These are phyloP conservation scores for Dolichallabes microphthalmus DNA, from an alignment of 2,113 vertebrate genomes.

Conservation along the genomic window DNA sequence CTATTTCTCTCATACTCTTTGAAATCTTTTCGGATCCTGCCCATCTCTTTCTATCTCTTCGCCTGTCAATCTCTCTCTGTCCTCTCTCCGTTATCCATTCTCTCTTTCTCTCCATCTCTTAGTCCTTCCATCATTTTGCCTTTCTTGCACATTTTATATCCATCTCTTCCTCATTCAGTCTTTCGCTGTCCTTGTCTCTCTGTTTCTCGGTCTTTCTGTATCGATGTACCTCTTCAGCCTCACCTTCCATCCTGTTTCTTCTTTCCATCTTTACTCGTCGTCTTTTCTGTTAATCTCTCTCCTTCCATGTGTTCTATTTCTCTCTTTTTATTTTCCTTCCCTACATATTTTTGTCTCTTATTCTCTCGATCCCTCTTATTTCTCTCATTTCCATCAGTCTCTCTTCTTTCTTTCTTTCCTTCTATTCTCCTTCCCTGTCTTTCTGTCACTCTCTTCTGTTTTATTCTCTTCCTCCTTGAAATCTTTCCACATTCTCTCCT, in stretches of 20 bases:
- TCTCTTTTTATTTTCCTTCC: too few relatives aligned
- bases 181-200: neutral
- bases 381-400: neutral
- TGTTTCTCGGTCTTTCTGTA: neutral
- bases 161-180: neutral
- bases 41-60: neutral
- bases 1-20: neutral
- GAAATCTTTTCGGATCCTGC: too few relatives aligned
- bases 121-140: neutral
- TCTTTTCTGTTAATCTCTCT: neutral
- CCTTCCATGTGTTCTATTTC: too few relatives aligned
- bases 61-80: neutral
- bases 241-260: neutral
- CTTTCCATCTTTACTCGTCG: neutral
- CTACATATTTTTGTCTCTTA: neutral
- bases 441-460: neutral
- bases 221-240: too few relatives aligned
- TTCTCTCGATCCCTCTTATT: neutral
- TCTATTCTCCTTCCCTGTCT: neutral
- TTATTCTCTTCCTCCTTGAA: neutral
- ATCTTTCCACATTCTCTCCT: too few relatives aligned
- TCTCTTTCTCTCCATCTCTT: neutral
- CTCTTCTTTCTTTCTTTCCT: neutral
- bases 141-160: neutral
- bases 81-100: neutral